A percentile compares a stretch with the other conserved stretches of the same genome.
Conservation (phyloP, 2,797 vertebrate genomes). For the Odontamblyopus rebecca region DNA sequence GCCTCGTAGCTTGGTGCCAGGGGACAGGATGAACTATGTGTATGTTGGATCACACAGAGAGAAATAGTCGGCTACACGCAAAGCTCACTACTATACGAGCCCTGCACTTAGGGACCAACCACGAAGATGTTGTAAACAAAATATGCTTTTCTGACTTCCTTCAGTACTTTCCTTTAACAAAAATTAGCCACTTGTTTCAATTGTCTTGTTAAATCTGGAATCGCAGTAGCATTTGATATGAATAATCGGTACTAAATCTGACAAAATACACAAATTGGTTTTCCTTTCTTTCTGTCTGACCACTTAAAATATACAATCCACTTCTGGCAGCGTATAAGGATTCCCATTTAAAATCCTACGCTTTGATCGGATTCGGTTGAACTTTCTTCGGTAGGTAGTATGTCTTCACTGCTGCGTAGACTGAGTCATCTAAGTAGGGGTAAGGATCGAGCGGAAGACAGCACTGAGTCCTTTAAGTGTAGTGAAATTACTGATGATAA, state of each 20-base stretch:
- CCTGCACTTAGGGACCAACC: slow-evolving; percentile 69
- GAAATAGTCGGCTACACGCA: slow-evolving; percentile 49
- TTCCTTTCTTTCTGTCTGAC: slow-evolving; percentile 45
- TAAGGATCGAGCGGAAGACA: slow-evolving; percentile 47
- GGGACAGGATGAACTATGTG: slow-evolving; percentile 46
- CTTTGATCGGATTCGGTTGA: slow-evolving; percentile 41
- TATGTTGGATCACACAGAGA: slow-evolving; percentile 53
- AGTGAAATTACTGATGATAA: slow-evolving; percentile 48
- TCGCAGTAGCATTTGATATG: slow-evolving; percentile 33
- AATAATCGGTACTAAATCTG: slow-evolving; percentile 27
- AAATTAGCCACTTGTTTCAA: slow-evolving; percentile 29
- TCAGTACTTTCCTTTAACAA: slow-evolving; percentile 38
- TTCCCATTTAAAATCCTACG: slow-evolving; percentile 34
- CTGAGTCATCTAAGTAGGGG: slow-evolving; percentile 56
- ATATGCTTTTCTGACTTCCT: slow-evolving; percentile 27
- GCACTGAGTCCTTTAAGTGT: slow-evolving; percentile 33
- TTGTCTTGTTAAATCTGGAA: slow-evolving; percentile 1
- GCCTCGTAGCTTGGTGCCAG: slow-evolving; percentile 39
- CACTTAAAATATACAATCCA: slow-evolving; percentile 45
- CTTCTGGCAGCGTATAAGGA: slow-evolving; percentile 32
- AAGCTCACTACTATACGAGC: slow-evolving; percentile 51
- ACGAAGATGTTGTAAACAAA: slow-evolving; percentile 55
- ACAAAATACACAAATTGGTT: slow-evolving; percentile 38
- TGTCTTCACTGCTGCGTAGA: slow-evolving; percentile 31
- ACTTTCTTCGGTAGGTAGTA: slow-evolving; percentile 29